Evolutionary conservation across 2,113 vertebrate genomes (phyloP), one percentile per base, ranked within the genome.

Genomic region (Vidua chalybeata): DNA sequence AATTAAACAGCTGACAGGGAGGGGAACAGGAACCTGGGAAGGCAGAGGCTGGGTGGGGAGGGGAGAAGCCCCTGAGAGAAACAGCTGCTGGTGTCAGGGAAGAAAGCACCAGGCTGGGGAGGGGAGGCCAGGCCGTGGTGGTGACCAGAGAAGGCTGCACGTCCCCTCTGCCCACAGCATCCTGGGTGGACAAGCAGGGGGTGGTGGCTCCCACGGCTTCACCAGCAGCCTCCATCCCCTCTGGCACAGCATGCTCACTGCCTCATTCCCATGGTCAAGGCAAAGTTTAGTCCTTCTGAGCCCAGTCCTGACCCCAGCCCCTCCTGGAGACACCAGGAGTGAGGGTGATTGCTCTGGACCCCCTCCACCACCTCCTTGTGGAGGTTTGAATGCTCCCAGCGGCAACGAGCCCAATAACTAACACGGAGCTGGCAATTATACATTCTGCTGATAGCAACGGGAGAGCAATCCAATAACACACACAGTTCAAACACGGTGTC

Each of bases 1-100:
- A 96, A 96, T 85, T 89, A 80, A 87, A 51, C 87, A 76, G 93
- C 87, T 85, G 93, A 35, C 71, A 85, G 91, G 81, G 78, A 85
- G 84, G 76, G 93, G 87, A 68, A 30, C 4, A 27, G 84, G 28
- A 74, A 51, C 30, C 18, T 45, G 5, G 74, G 18, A 7, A 78
- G 49, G 68, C 56, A 63, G 67, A 14, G 59, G 63, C 72, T 46
- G 56, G 19, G 3, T 17, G 56, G 43, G 69, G 61, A 89, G 64
- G 61, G 80, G 67, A 74, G 84, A 64, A 72, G 43, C 59, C 64
- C 61, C 1, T 6, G 1, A n/a, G 90, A 67, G 74, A 21, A 84
- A 31, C 1, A 24, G 46, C 66, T 61, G 82, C 55, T 0, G 3
- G 11, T 14, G 75, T 41, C 31, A 8, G 59, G 21, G 22, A 16